These are phyloP conservation scores for Sanderia malayensis DNA, from an alignment of 30 jellyfish, hydroid and myxozoan species.

Conservation along the genomic window DNA sequence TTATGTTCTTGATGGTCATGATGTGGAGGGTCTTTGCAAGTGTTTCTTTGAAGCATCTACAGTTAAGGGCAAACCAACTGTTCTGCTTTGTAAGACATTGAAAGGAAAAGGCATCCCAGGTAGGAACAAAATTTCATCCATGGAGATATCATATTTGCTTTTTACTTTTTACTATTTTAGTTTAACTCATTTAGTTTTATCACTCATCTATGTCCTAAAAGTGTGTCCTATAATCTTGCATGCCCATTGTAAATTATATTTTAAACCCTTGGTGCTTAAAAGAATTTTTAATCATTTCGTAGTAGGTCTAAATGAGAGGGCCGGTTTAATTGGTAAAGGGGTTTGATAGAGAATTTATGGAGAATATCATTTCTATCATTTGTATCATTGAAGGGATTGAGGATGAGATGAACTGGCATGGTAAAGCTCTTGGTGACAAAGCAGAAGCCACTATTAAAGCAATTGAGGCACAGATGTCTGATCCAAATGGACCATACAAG, in stretches of 20 bases:
- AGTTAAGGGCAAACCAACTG: conserved; percentile 81
- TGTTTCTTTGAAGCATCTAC: conserved; percentile 74
- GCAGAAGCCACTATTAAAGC: conserved; percentile 74
- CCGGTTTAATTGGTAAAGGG: no score
- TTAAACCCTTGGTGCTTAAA: no score
- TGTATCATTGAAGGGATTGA: no score
- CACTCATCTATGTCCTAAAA: no score
- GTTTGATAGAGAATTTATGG: no score
- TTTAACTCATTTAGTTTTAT: no score
- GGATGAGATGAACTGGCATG: conserved; percentile 94
- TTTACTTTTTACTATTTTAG: neutral
- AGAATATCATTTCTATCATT: no score
- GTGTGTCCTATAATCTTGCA: no score
- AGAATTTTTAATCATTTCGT: no score
- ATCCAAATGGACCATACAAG: conserved; percentile 72
- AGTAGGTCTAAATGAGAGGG: no score
- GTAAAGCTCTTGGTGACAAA: conserved; percentile 93
- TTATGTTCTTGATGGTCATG: conserved; percentile 87
- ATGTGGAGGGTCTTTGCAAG: conserved; percentile 79
- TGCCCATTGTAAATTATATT: no score
- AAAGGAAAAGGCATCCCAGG: conserved; percentile 85
- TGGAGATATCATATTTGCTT: neutral
- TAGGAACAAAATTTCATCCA: no score
- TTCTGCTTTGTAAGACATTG: conserved; percentile 82
- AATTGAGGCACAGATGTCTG: conserved; percentile 54